Evolutionary conservation across 2,888 invertebrate species (phyloP), one percentile per base, ranked within the genome.

Genomic region (Drosophila pegasa): DNA sequence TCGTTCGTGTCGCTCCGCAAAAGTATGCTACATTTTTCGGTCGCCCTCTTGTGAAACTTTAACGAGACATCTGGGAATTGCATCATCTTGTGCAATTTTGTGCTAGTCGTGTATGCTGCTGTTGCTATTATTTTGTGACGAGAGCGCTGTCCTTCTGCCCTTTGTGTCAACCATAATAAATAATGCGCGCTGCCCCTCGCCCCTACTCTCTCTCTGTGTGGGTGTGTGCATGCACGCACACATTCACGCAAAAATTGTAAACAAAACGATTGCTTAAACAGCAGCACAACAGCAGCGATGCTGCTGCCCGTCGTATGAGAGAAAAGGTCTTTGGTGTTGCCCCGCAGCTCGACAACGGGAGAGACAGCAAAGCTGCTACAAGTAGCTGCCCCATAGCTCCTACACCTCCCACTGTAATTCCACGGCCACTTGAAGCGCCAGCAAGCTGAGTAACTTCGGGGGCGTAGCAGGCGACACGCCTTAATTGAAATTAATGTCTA

Each of bases 401-500:
- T 18, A 38, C 9, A 33, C 16, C 27, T 40, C 14, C 50, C 14
- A 7, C 35, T n/a, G 29, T 33, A 37, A 47, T 31, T 40, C 18
- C 27, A 47, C 37, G 18, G 16, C 7, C n/a, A 55, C 50, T 57
- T 67, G 57, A 50, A 56, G 35, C 52, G 41, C 20, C 57, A 35
- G 54, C 22, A 55, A 61, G 64, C 70, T 64, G 64, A 70, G 67
- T 65, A 73, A 73, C 61, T 55, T 61, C 52, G 59, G 71, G 71
- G 74, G 85, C 75, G 75, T 69, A 70, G 37, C 52, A 29, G 52
- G 67, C 65, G 69, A 71, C 75, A 69, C 72, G 68, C 70, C 80
- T 58, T 88, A 90, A 88, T 90, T 86, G 89, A 90, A 86, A 88
- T 88, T 90, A 88, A 88, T 88, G 88, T 75, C 65, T 71, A 83